A percentile compares a stretch with the other conserved stretches of the same genome.
Conservation (phyloP, 2,888 invertebrate species). For the Rhimphoctona megacephalus region DNA sequence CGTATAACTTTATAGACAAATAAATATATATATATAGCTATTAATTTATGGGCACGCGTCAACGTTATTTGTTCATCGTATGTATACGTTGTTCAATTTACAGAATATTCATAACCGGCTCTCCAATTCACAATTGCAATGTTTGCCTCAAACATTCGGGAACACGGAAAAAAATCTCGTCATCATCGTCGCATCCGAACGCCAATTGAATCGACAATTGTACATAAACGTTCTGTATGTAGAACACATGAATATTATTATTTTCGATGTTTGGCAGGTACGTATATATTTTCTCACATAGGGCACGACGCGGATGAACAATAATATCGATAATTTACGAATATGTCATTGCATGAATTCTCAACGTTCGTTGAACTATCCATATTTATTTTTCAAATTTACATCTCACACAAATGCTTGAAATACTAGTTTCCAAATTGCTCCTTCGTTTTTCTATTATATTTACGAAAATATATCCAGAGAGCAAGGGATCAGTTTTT, state of each 20-base stretch:
- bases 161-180: conserved; percentile 39
- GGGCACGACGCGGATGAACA: conserved; percentile 3
- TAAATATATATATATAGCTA: conserved; percentile 62
- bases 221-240: conserved; percentile 7
- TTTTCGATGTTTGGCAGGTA: conserved; percentile 68
- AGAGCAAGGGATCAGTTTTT: too few relatives aligned
- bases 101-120: conserved; percentile 74
- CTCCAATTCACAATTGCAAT: conserved; percentile 32
- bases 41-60: conserved; percentile 75
- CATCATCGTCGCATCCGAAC: conserved; percentile 6
- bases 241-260: conserved; percentile 22
- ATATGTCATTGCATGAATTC: conserved; percentile 35
- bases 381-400: conserved; percentile 3
- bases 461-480: neutral
- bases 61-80: conserved; percentile 72
- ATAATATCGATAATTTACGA: conserved; percentile 48
- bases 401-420: neutral
- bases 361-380: conserved; percentile 6
- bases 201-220: conserved; percentile 40
- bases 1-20: conserved; percentile 4
- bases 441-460: neutral
- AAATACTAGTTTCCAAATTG: neutral
- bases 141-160: conserved; percentile 46
- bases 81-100: conserved; percentile 69
- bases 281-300: conserved; percentile 17